A percentile compares a stretch with the other conserved stretches of the same genome.
Conservation (phyloP, 2,113 vertebrate species). For the Otocyon megalotis region DNA sequence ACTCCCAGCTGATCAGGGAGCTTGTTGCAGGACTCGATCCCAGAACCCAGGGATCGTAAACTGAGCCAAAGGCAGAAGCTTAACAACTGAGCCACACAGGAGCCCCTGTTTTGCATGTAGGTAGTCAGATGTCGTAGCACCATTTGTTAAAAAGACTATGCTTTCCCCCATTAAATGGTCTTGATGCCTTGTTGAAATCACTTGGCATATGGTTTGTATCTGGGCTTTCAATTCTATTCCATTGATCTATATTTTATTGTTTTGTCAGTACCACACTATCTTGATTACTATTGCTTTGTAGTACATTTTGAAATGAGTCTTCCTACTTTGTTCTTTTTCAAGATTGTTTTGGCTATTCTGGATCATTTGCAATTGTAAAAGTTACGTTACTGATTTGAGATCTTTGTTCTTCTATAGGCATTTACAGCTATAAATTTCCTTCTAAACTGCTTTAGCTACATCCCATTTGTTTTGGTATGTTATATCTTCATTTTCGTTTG, state of each 20-base stretch:
- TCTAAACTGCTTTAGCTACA: not conserved
- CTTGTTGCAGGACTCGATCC: not conserved
- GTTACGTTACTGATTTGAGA: not conserved
- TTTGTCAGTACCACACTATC: not conserved
- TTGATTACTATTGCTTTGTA: not conserved
- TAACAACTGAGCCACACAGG: not conserved
- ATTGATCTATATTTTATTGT: not conserved
- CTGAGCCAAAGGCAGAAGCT: not conserved
- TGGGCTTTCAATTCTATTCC: not conserved
- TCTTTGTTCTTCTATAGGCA: not conserved
- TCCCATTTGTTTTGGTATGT: not conserved
- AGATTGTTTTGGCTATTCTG: slow-evolving; percentile 3
- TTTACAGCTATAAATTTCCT: not conserved
- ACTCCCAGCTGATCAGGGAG: no score
- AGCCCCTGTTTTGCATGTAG: not conserved
- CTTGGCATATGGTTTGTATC: not conserved
- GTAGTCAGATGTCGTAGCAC: not conserved
- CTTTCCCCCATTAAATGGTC: not conserved
- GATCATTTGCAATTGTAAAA: not conserved
- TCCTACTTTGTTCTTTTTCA: not conserved
- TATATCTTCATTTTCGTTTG: slow-evolving; percentile 8
- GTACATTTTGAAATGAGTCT: slow-evolving; percentile 4
- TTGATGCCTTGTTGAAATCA: not conserved
- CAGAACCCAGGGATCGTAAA: not conserved
- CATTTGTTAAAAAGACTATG: not conserved